phyloP scores from a whole-genome alignment of 2,888 invertebrate genomes.

The Andrena hattorfiana region DNA sequence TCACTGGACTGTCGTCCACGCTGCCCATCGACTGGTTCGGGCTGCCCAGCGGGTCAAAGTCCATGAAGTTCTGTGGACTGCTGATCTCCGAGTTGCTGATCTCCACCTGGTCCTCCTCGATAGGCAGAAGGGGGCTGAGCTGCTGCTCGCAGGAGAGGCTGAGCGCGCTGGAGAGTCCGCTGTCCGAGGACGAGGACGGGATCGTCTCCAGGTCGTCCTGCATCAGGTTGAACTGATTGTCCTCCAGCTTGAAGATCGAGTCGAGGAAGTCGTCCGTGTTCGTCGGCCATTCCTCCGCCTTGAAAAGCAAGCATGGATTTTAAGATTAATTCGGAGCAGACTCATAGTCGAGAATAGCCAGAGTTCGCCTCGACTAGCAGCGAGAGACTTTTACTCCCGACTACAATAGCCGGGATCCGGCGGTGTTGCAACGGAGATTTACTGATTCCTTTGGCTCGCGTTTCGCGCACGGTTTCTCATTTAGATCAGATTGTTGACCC shows the following conservation, averaged over 20 bases:
- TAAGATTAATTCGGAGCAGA: conserved; percentile 7
- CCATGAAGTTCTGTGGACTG: conserved; percentile 78
- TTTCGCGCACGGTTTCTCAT: conserved; percentile 29
- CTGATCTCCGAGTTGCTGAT: conserved; percentile 73
- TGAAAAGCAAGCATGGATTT: conserved; percentile 17
- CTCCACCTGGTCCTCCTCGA: conserved; percentile 80
- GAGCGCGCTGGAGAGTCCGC: conserved; percentile 88
- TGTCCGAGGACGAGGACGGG: conserved; percentile 88
- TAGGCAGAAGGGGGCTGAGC: conserved; percentile 86
- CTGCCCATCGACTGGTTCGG: conserved; percentile 78
- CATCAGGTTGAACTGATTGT: conserved; percentile 86
- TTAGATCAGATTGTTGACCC: conserved; percentile 32
- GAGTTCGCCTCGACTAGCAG: too few relatives aligned
- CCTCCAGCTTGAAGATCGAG: conserved; percentile 88
- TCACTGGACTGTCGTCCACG: conserved; percentile 74
- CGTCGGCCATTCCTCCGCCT: conserved; percentile 85
- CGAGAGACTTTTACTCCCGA: too few relatives aligned
- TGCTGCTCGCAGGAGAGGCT: conserved; percentile 86
- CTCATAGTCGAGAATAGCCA: neutral
- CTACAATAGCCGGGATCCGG: neutral
- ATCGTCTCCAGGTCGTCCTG: conserved; percentile 86
- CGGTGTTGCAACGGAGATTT: too few relatives aligned
- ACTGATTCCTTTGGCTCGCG: neutral
- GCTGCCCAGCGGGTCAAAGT: conserved; percentile 78
- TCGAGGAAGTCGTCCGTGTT: conserved; percentile 89